Base-by-base conservation (phyloP, 2,888 invertebrate genomes). In the Dasysyrphus tricinctus region DNA sequence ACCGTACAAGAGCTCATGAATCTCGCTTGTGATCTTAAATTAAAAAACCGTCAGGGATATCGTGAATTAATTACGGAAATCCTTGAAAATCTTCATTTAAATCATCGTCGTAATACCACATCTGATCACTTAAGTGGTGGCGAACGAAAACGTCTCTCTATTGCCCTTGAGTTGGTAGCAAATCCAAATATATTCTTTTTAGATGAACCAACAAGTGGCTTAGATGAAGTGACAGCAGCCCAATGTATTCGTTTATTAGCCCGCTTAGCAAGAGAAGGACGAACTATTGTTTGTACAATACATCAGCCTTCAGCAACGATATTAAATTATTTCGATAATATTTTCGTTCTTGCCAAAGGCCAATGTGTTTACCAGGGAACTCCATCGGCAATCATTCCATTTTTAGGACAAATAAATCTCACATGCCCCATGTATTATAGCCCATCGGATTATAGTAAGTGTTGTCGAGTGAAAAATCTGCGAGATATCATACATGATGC, bases 121-220 rank as follows among this genome's bases (percentile, higher is more conserved):
- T 93, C 94, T 0, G 93, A 93, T 39, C 93, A 93, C 78, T 91
- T 95, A 42, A 97, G 97, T 19, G 97, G 97, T 32, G 97, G 97
- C 2, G 97, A 97, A 92, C 94, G 96, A 88, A 97, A 97, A 91
- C 93, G 95, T 83, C 93, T 97, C 87, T 96, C 97, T 12, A 96
- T 97, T 88, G 97, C 97, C 1, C 91, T 97, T 82, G 97, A 97
- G 91, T 93, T 97, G 88, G 96, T 97, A 75, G 96, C 96, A 91
- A 97, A 97, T 91, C 97, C 97, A 0, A 96, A 96, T 32, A 94
- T 97, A 24, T 96, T 97, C 93, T 97, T 97, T 91, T 94, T 97
- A 88, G 97, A 97, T 90, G 97, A 97, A 91, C 97, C 97, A 0
- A 97, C 97, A 0, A 95, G 95, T 88, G 95, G 95, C 0, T 89